phyloP scores from a whole-genome alignment of 1,140 invertebrate species.

The Lutraria rhynchaena region DNA sequence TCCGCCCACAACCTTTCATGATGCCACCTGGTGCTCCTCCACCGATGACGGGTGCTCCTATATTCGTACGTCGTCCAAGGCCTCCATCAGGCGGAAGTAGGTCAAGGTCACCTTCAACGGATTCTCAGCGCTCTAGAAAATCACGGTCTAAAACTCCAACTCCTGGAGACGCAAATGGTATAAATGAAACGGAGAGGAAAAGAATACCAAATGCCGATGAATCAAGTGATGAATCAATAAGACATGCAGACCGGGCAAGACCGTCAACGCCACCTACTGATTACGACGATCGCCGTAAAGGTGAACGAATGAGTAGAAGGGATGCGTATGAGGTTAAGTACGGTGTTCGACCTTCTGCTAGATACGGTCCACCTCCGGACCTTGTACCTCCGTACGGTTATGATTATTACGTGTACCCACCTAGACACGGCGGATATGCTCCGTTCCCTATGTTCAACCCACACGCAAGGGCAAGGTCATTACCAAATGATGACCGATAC shows the following conservation, averaged over 20 bases:
- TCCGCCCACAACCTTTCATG: slow-evolving; percentile 57
- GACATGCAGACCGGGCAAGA: slow-evolving; percentile 53
- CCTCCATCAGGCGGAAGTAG: slow-evolving; percentile 58
- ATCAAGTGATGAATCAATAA: slow-evolving; percentile 63
- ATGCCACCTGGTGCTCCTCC: slow-evolving; percentile 56
- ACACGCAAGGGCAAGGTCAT: slow-evolving; percentile 63
- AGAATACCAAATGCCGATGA: slow-evolving; percentile 58
- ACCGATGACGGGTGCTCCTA: slow-evolving; percentile 60
- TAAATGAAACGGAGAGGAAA: slow-evolving; percentile 57
- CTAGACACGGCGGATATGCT: slow-evolving; percentile 52
- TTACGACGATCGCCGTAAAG: slow-evolving; percentile 64
- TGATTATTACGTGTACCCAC: slow-evolving; percentile 58
- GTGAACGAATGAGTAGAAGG: slow-evolving; percentile 68
- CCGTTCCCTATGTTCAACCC: slow-evolving; percentile 55
- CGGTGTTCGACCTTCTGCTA: slow-evolving; percentile 16
- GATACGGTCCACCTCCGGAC: slow-evolving; percentile 35
- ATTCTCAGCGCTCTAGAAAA: slow-evolving; percentile 32
- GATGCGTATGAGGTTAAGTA: slow-evolving; percentile 70
- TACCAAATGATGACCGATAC: slow-evolving; percentile 66
- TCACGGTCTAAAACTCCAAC: slow-evolving; percentile 57
- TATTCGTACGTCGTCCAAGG: slow-evolving; percentile 59
- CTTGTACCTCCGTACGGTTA: slow-evolving; percentile 52
- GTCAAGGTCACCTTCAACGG: slow-evolving; percentile 62
- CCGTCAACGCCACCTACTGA: slow-evolving; percentile 75
- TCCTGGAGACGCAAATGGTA: slow-evolving; percentile 40